Evolutionary conservation across 2,797 vertebrate genomes (phyloP), one percentile per base, ranked within the genome.

Genomic region (Eurystomus glaucurus): DNA sequence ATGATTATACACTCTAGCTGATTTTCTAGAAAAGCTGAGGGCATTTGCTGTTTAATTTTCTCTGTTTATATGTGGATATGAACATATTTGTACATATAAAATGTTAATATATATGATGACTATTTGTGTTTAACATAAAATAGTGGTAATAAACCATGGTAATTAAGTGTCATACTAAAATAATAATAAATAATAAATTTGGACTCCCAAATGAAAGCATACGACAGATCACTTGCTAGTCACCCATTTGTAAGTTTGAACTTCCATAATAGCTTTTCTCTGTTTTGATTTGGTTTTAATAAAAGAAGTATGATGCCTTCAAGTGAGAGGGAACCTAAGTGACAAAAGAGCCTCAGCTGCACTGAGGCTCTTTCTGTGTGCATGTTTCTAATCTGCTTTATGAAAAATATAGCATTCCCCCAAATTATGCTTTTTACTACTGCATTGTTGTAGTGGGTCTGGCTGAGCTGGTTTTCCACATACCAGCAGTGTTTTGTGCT

Each of bases 231-330:
- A 31, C 9, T 72, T 85, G 6, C 15, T 57, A 31, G 14, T 57
- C n/a, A 72, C 2, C 4, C n/a, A 37, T 55, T 57, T 57, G 17
- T 45, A 52, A 19, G 17, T 68, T 57, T 86, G 35, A 35, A 41
- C 52, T 88, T 79, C 14, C 13, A 9, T 70, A n/a, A 51, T 3
- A 70, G 3, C 5, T 77, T 80, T 86, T 37, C 11, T 80, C 19
- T 48, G 9, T 46, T 90, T 77, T 82, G 11, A 48, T 87, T 88
- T 71, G 2, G 45, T 69, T 75, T 39, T 74, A 88, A 46, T 48
- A 13, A 76, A 90, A 17, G 52, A 60, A 35, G 8, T 50, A 22
- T 57, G 35, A 69, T 69, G 17, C 10, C 31, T 31, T 87, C 23
- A 79, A 64, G 41, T 41, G 31, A 84, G 46, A 58, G 6, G 14